A percentile compares a stretch with the other conserved stretches of the same genome.
Conservation (phyloP, 1,140 invertebrate species). For the Diorhabda sublineata region DNA sequence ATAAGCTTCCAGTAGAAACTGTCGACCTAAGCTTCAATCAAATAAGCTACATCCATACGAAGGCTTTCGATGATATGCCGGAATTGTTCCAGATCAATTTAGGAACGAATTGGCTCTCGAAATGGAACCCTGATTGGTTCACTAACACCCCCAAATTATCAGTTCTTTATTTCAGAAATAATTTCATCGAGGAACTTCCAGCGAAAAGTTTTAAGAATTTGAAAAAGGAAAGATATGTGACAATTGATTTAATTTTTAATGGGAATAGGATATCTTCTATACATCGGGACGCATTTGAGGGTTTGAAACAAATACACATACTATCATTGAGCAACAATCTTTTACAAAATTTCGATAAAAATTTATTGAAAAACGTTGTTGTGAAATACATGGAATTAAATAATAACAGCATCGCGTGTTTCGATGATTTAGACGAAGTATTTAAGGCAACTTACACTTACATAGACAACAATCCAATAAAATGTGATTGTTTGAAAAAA, state of each 20-base stretch:
- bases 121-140: conserved; percentile 31
- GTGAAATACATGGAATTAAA: conserved; percentile 24
- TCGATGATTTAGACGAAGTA: conserved; percentile 22
- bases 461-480: conserved; percentile 28
- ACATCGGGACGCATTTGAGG: conserved; percentile 25
- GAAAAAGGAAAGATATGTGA: conserved; percentile 18
- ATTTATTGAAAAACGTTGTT: conserved; percentile 21
- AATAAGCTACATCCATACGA: conserved; percentile 20
- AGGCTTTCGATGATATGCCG: conserved; percentile 26
- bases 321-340: conserved; percentile 30
- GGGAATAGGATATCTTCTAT: conserved; percentile 29
- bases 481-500: conserved; percentile 24
- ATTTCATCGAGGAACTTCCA: conserved; percentile 26
- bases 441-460: conserved; percentile 25
- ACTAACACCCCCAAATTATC: conserved; percentile 23
- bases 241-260: conserved; percentile 24
- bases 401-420: conserved; percentile 27
- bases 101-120: conserved; percentile 23
- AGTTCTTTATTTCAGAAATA: conserved; percentile 24
- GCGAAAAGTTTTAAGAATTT: conserved; percentile 26
- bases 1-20: conserved; percentile 22
- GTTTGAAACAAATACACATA: conserved; percentile 24
- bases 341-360: conserved; percentile 15
- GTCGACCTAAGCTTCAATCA: conserved; percentile 27
- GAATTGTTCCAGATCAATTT: conserved; percentile 29